These are phyloP conservation scores for Ophion costatus DNA, from an alignment of 2,888 invertebrate species.

Conservation along the genomic window DNA sequence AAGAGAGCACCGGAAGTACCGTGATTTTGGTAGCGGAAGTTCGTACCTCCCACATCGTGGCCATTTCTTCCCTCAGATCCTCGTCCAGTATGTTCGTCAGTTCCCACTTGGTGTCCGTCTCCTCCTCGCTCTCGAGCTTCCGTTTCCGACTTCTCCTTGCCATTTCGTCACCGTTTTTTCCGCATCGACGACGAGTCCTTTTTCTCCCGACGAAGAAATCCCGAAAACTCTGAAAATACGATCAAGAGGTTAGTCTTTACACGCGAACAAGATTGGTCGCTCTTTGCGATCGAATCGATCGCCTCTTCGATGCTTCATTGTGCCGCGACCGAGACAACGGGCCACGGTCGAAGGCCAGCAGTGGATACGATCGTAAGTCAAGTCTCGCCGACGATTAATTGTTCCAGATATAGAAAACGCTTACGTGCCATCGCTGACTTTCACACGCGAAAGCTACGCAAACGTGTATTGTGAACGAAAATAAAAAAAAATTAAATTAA, in stretches of 20 bases:
- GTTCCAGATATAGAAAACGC: slow-evolving; percentile 31
- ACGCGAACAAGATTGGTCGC: too few species aligned
- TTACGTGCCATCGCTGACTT: not conserved
- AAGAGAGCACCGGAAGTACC: not conserved
- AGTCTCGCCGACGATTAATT: slow-evolving; percentile 32
- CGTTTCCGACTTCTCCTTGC: slow-evolving; percentile 76
- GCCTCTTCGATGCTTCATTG: too few species aligned
- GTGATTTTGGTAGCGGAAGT: not conserved
- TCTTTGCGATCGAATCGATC: too few species aligned
- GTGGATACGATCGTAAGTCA: slow-evolving; percentile 15
- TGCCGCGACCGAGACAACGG: too few species aligned
- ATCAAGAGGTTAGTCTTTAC: not conserved
- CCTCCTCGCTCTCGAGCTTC: slow-evolving; percentile 82
- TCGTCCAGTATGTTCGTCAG: slow-evolving; percentile 81
- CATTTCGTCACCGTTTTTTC: slow-evolving; percentile 52
- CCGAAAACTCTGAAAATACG: not conserved
- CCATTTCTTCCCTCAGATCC: slow-evolving; percentile 82
- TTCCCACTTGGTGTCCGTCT: slow-evolving; percentile 83
- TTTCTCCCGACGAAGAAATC: not conserved
- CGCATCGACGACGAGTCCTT: not conserved
- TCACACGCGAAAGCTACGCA: not conserved
- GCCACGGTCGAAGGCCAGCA: not conserved
- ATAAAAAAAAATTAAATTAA: too few species aligned
- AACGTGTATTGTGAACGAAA: not conserved
- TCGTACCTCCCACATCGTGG: slow-evolving; percentile 86